phyloP scores from a whole-genome alignment of 2,888 invertebrate genomes.

The Ennomos fuscantarius region DNA sequence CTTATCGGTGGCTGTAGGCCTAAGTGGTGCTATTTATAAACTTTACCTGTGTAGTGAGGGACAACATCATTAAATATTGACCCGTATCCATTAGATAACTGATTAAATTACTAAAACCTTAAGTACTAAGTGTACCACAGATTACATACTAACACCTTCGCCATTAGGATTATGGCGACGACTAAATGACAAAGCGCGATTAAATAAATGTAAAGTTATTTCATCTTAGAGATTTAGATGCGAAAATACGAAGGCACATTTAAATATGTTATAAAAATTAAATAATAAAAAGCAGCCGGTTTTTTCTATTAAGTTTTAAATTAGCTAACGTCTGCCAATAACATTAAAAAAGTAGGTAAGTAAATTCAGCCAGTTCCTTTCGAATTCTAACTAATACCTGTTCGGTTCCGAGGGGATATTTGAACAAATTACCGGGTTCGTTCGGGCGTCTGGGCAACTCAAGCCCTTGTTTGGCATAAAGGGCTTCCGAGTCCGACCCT shows the following conservation, averaged over 20 bases:
- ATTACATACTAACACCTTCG: too few species aligned
- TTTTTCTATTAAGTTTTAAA: background rate
- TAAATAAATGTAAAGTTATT: too few species aligned
- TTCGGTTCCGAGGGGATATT: constrained; percentile 48
- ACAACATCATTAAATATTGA: background rate
- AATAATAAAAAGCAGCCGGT: too few species aligned
- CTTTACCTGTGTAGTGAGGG: background rate
- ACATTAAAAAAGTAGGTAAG: background rate
- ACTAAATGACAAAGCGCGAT: too few species aligned
- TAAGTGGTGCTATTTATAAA: constrained; percentile 22
- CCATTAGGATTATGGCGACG: too few species aligned
- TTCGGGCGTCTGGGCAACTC: constrained; percentile 59
- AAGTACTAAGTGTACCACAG: too few species aligned
- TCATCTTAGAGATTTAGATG: too few species aligned
- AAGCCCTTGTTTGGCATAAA: constrained; percentile 59
- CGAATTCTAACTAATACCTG: constrained; percentile 38
- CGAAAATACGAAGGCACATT: too few species aligned
- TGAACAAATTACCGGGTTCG: constrained; percentile 68
- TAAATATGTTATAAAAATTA: too few species aligned
- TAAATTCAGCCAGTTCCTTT: constrained; percentile 21
- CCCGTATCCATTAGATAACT: background rate
- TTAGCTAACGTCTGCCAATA: constrained; percentile 11
- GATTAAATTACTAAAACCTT: background rate
- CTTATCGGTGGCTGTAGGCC: constrained; percentile 14
- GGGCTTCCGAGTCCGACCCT: constrained; percentile 64